Conservation (phyloP, 2,797 vertebrate species). For the Tapera naevia region DNA sequence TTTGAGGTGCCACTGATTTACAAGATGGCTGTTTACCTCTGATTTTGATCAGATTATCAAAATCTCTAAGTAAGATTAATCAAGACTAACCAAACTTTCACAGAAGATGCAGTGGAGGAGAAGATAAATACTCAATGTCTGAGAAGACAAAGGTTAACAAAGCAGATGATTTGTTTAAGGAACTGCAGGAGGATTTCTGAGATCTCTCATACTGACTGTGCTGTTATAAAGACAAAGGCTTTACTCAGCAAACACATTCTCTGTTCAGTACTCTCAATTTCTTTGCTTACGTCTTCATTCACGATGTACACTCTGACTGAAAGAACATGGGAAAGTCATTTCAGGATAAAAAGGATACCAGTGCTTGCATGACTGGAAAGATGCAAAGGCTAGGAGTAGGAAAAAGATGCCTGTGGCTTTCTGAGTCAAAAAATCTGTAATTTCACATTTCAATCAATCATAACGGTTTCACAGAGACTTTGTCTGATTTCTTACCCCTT, state of each 20-base stretch:
- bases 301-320: not conserved
- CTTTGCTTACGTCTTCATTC: not conserved
- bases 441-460: not conserved
- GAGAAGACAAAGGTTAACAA: not conserved
- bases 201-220: not conserved
- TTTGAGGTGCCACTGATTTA: not conserved
- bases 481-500: not conserved
- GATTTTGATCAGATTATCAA: not conserved
- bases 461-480: not conserved
- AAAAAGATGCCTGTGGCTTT: not conserved
- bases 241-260: not conserved
- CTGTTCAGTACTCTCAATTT: not conserved
- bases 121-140: not conserved
- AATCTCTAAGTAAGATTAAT: not conserved
- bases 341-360: not conserved
- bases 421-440: not conserved
- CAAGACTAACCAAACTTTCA: not conserved
- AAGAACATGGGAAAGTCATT: not conserved
- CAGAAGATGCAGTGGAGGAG: not conserved
- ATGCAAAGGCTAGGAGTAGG: not conserved
- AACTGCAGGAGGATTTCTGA: not conserved
- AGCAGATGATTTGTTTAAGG: not conserved
- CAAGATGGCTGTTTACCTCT: not conserved
- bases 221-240: not conserved
- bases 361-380: not conserved